Base-by-base conservation (phyloP, 2,113 vertebrate species). In the Poeciliopsis turrubarensis region DNA sequence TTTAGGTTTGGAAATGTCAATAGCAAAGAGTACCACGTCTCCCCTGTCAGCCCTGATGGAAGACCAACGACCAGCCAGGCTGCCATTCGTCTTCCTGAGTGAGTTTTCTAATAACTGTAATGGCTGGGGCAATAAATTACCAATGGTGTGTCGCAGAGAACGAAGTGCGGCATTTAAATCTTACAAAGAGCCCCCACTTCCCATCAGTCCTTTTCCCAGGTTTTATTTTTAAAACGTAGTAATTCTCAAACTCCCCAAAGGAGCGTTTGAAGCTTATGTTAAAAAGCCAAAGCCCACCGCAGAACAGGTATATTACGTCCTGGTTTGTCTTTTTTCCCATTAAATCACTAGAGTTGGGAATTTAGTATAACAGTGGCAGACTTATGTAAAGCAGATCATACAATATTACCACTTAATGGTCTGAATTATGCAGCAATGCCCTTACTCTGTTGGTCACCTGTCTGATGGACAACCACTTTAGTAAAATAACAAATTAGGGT, bases 91-190 rank as follows among this genome's bases (percentile, higher is more conserved):
- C 92, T 93, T 92, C 85, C 86, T 89, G 92, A 92, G 88, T 88
- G 92, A 94, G 92, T 89, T 93, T 93, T 94, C 89, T 92, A 94
- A 94, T 94, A 94, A 90, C 90, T 60, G 34, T 95, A 94, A 94
- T 93, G 90, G 90, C 90, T 86, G 62, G 76, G 41, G 88, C 85
- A 47, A 93, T 94, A 92, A 92, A 93, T 95, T 91, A 93, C 85
- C 72, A 69, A 70, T 57, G 73, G 80, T 73, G 86, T 87, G 89
- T 89, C 86, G 85, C 75, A 85, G 81, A 89, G 86, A 89, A 89
- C 88, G 85, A 85, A 91, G 84, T 81, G 89, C 88, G 75, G 92
- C 89, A 87, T 93, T 93, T 93, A 89, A 93, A 90, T 89, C 86
- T 86, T 89, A 92, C 84, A 92, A 90, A 89, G 82, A 82, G 73